Conservation (phyloP, 2,797 vertebrate species). For the Salmo trutta region DNA sequence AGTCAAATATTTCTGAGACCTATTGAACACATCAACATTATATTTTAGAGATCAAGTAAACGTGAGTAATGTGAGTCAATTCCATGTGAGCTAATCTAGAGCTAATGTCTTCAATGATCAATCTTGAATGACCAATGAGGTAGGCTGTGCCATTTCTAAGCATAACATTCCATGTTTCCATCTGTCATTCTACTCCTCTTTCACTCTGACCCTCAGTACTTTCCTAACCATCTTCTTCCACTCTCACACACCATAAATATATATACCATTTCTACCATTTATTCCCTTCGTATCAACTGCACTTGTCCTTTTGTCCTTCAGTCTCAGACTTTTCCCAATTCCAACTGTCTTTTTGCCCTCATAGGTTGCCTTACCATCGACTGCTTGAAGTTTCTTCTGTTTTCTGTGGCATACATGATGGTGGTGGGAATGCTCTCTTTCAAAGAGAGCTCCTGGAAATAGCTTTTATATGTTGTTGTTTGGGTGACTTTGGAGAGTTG, state of each 20-base stretch:
- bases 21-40: constrained; percentile 7
- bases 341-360: constrained; percentile 19
- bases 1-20: background rate
- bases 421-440: constrained; percentile 39
- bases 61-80: background rate
- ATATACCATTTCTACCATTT: constrained; percentile 38
- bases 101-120: background rate
- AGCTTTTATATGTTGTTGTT: constrained; percentile 69
- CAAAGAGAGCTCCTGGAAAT: constrained; percentile 65
- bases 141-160: constrained; percentile 17
- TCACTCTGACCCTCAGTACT: constrained; percentile 42
- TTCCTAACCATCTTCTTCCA: constrained; percentile 48
- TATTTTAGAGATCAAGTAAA: background rate
- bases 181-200: constrained; percentile 56
- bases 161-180: constrained; percentile 33
- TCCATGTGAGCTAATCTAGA: constrained; percentile 4
- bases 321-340: constrained; percentile 33
- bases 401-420: constrained; percentile 2
- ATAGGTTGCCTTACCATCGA: constrained; percentile 17
- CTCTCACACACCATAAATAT: constrained; percentile 49
- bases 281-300: constrained; percentile 29
- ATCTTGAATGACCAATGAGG: background rate
- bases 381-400: constrained; percentile 19
- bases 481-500: constrained; percentile 65
- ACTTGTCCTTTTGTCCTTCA: constrained; percentile 55